phyloP scores from a whole-genome alignment of 2,888 invertebrate genomes.

The Andrena haemorrhoa region DNA sequence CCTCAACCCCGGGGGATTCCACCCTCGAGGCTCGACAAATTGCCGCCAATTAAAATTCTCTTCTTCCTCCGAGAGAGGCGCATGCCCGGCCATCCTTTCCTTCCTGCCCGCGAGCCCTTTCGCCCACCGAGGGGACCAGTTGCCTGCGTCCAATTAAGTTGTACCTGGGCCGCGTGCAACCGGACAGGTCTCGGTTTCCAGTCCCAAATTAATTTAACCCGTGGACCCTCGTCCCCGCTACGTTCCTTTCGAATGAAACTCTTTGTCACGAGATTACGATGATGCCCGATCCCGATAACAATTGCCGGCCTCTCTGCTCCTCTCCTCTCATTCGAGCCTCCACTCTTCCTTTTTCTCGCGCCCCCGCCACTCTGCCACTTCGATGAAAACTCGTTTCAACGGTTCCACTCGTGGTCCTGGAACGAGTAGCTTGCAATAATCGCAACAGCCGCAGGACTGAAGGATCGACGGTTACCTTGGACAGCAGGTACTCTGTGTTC shows the following conservation, averaged over 20 bases:
- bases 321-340: background rate
- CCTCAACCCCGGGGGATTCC: slow-evolving; percentile 51
- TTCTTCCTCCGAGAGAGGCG: slow-evolving; percentile 57
- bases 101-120: slow-evolving; percentile 33
- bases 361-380: background rate
- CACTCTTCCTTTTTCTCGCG: background rate
- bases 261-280: slow-evolving; percentile 59
- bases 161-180: slow-evolving; percentile 72
- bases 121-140: slow-evolving; percentile 75
- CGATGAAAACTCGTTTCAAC: slow-evolving; percentile 1
- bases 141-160: slow-evolving; percentile 82
- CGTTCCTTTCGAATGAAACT: slow-evolving; percentile 37
- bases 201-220: slow-evolving; percentile 65
- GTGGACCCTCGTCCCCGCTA: slow-evolving; percentile 21
- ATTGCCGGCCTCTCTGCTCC: background rate
- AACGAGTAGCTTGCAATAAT: too few relatives aligned
- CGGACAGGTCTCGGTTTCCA: slow-evolving; percentile 54
- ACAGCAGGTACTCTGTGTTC: too few relatives aligned
- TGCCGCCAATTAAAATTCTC: slow-evolving; percentile 80
- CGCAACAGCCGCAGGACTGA: too few relatives aligned
- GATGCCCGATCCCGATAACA: slow-evolving; percentile 48
- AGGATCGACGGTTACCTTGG: too few relatives aligned
- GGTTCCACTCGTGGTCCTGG: too few relatives aligned
- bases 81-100: slow-evolving; percentile 57
- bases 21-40: slow-evolving; percentile 73